Evolutionary conservation across 2,113 vertebrate genomes (phyloP).

Genomic region (Synodontis membranacea): DNA sequence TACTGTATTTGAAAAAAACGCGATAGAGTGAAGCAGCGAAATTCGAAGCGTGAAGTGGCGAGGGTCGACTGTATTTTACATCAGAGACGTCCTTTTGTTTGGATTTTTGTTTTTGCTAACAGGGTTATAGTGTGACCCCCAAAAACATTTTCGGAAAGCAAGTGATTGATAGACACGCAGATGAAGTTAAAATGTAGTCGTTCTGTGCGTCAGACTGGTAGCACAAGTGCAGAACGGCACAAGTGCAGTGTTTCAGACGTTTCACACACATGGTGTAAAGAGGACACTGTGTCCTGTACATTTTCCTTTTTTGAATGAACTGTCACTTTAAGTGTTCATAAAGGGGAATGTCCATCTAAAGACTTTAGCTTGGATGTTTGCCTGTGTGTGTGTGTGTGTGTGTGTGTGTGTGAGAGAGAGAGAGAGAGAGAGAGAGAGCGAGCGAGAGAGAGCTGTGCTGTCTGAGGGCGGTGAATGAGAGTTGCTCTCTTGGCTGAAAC

Average conservation of each 20-base stretch:
- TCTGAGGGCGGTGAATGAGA: slow-evolving; percentile 31
- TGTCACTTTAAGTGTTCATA: slow-evolving; percentile 11
- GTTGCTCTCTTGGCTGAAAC: slow-evolving; percentile 27
- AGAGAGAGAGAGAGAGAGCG: background rate
- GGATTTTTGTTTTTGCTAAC: background rate
- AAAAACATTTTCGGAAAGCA: background rate
- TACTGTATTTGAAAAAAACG: too few relatives aligned
- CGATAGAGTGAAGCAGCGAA: too few relatives aligned
- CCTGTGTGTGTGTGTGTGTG: background rate
- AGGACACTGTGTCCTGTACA: background rate
- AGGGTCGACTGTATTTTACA: too few relatives aligned
- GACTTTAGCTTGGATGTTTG: background rate
- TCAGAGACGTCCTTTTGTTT: background rate
- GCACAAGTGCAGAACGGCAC: background rate
- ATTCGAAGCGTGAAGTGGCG: too few relatives aligned
- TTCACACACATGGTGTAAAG: background rate
- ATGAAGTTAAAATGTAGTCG: background rate
- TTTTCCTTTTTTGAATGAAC: background rate
- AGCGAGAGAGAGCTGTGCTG: background rate
- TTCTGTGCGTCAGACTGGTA: background rate
- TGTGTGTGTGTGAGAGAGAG: background rate
- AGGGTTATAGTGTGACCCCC: background rate
- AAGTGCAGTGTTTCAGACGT: background rate
- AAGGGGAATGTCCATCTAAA: slow-evolving; percentile 19
- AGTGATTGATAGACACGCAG: background rate